Conservation (phyloP, 2,888 invertebrate genomes). For the Clitarchus hookeri region DNA sequence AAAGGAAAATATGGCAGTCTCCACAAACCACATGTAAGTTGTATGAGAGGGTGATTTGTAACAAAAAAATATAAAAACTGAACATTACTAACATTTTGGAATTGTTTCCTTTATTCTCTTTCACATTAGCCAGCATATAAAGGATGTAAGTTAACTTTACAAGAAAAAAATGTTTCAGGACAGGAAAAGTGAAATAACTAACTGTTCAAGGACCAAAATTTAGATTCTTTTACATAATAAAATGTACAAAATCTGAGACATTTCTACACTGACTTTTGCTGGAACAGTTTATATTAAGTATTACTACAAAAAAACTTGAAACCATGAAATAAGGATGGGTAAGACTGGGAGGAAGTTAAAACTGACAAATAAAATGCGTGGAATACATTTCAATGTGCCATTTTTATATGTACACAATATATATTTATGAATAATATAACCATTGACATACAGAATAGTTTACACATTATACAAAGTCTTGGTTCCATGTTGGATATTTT, state of each 20-base stretch:
- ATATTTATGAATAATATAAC: conserved; percentile 42
- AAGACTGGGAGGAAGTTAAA: background rate
- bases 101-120: no score
- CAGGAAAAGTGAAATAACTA: conserved; percentile 7
- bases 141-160: background rate
- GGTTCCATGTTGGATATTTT: conserved; percentile 20
- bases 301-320: background rate
- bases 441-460: conserved; percentile 38
- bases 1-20: no score
- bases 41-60: no score
- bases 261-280: background rate
- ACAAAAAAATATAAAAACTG: no score
- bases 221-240: background rate
- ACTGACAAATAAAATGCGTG: background rate
- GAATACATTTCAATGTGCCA: conserved; percentile 34
- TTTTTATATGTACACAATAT: conserved; percentile 42
- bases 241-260: conserved; percentile 7
- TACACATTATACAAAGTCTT: conserved; percentile 37
- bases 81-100: no score
- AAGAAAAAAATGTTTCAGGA: background rate
- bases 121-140: background rate
- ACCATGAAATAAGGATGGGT: background rate
- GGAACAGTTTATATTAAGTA: background rate
- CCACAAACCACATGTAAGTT: no score
- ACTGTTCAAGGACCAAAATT: conserved; percentile 8